phyloP scores from a whole-genome alignment of 2,888 invertebrate species.

The Aethes cnicana region DNA sequence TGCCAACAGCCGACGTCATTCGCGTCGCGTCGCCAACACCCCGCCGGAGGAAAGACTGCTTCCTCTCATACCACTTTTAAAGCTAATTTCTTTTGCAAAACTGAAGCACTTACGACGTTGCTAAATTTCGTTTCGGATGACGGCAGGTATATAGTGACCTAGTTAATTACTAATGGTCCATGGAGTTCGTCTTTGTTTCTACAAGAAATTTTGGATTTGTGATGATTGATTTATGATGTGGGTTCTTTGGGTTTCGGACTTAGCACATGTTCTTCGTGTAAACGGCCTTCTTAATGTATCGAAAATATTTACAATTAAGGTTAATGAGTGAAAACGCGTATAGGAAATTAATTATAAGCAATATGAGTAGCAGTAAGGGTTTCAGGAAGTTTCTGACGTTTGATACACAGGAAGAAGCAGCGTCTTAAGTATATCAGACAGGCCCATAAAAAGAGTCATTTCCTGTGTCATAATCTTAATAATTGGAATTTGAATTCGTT shows the following conservation, averaged over 20 bases:
- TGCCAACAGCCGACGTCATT: conserved; percentile 72
- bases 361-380: too few relatives aligned
- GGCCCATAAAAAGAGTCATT: conserved; percentile 16
- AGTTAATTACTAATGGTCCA: conserved; percentile 25
- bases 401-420: conserved; percentile 11
- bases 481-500: conserved; percentile 3
- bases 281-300: too few relatives aligned
- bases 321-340: too few relatives aligned
- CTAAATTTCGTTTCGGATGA: not conserved
- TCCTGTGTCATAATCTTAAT: conserved; percentile 14
- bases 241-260: not conserved
- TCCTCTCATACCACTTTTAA: conserved; percentile 55
- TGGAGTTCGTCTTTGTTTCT: conserved; percentile 19
- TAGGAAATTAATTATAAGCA: too few relatives aligned
- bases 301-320: too few relatives aligned
- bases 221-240: conserved; percentile 24
- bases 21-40: conserved; percentile 49
- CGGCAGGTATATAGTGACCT: conserved; percentile 27
- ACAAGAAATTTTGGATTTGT: conserved; percentile 9
- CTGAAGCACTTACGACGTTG: conserved; percentile 35
- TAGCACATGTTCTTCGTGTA: too few relatives aligned
- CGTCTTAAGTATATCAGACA: conserved; percentile 14
- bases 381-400: too few relatives aligned
- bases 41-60: conserved; percentile 56
- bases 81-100: conserved; percentile 50